Evolutionary conservation across 30 jellyfish, hydroid and myxozoan genomes (phyloP), one percentile per base, ranked within the genome.

Genomic region (Mastigias papua): DNA sequence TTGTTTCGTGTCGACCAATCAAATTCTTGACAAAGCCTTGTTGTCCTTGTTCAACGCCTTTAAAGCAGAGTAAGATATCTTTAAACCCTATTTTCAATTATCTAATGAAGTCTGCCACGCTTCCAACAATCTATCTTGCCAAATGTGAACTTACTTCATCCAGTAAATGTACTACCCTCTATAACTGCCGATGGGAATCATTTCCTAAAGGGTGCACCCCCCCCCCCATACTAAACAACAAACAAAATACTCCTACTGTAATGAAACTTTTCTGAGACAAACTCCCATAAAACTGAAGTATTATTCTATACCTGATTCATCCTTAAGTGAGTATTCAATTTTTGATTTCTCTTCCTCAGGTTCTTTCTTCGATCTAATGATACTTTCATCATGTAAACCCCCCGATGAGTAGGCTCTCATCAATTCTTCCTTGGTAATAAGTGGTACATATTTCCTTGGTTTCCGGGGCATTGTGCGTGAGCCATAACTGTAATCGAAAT

Each of bases 11-110:
- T 9, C 91, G 90, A 31, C 91, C 96, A 68, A 88, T 71, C 81
- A 70, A 58, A 69, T 76, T 79, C 78, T 78, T 76, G 46, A 94
- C 98, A 49, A 94, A 94, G 19, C 98, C 98, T 26, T 73, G 86
- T 58, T 54, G 91, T 11, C 98, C 98, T 85, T 94, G 98, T 66
- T 94, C 98, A 19, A 86, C 97, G 60, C 89, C 92, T 69, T 88
- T 7, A 82, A 51, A 51, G 17, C 67, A 21, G 27, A 46, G 16
- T 6, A n/a, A n/a, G n/a, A n/a, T n/a, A n/a, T n/a, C n/a, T n/a
- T n/a, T n/a, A n/a, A n/a, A n/a, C n/a, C n/a, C n/a, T n/a, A n/a
- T n/a, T n/a, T n/a, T n/a, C n/a, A n/a, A n/a, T n/a, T n/a, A n/a
- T n/a, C n/a, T n/a, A n/a, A n/a, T n/a, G n/a, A n/a, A n/a, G n/a